Evolutionary conservation across 2,797 vertebrate species (phyloP), one percentile per base, ranked within the genome.

Genomic region (Dendrocincla fuliginosa): DNA sequence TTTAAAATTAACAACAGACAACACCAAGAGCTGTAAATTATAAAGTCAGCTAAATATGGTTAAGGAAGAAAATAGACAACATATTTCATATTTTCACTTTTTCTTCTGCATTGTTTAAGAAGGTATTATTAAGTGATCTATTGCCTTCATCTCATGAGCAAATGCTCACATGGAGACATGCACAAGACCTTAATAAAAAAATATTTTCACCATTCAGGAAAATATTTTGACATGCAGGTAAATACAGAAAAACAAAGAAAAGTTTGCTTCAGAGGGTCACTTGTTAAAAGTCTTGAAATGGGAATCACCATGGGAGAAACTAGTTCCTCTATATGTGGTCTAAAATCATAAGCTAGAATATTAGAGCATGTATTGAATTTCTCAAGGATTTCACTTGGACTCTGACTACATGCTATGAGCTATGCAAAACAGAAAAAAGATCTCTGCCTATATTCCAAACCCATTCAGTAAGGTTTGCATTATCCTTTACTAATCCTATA

Each of bases 271-370:
- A 30, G 35, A 77, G n/a, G 7, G 30, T 24, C 3, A 6, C 16
- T 47, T n/a, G 7, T 50, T 42, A 12, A 14, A 83, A 57, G 9
- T 13, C 16, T 61, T 32, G 37, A 55, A 80, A 25, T 4, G 9
- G 35, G n/a, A 37, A 16, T 42, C 25, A 11, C 28, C 13, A 1
- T 10, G 9, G 16, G 25, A 86, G 35, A 23, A 64, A 30, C 3
- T 13, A 32, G 5, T 18, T 60, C 9, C 16, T 17, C 0, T 1
- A 3, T 3, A 30, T 6, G 6, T 17, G 16, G n/a, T 23, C 18
- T 60, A 20, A 76, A 71, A 56, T 33, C 4, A 13, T 8, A 70
- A 71, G 27, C 10, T 11, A 4, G 30, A 64, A 47, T 37, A 39
- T 71, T 63, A 52, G 49, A 83, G 23, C 14, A 20, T 2, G 3